Base-by-base conservation (phyloP, 2,888 invertebrate genomes). In the Aporophyla lueneburgensis region DNA sequence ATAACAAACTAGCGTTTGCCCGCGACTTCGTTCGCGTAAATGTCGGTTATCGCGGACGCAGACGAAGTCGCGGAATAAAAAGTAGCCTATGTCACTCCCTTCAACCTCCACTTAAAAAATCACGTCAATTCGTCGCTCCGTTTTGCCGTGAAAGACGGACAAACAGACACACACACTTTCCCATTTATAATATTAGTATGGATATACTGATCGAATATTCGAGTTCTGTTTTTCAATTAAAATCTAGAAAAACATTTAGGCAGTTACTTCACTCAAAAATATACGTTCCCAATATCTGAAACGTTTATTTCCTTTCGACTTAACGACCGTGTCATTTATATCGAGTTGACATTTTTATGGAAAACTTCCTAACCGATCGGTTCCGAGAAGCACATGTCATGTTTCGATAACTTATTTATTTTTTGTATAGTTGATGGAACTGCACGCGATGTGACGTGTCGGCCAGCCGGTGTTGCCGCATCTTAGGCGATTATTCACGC, bases 381-480 rank as follows among this genome's bases (percentile, higher is more conserved):
- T 92, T 92, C 91, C 88, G 87, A 92, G 92, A 92, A 92, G 82
- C 89, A 89, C 89, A 88, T 87, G 91, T 90, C 89, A 88, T 88
- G 90, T 90, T 89, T 90, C 76, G 81, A 87, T 87, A 81, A 77
- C 87, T 92, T 90, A 87, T 91, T 89, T 88, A 76, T 89, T 91
- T 91, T 91, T 90, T 86, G 83, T 81, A 78, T 83, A 82, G 65
- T 76, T 74, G 80, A 82, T 79, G 69, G 74, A 80, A n/a, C 88
- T 84, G 86, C 94, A 95, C 94, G 95, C 95, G 91, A 95, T 91
- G 78, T 95, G 90, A 91, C 95, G 93, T 95, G 94, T 87, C 80
- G 87, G 86, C 87, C 92, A 90, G 89, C 93, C 89, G 76, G 89
- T 90, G 90, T 93, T 90, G 92, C 90, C 90, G 81, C 91, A 90